Evolutionary conservation across 2,797 vertebrate genomes (phyloP), one percentile per base, ranked within the genome.

Genomic region (Australoheros facetus): DNA sequence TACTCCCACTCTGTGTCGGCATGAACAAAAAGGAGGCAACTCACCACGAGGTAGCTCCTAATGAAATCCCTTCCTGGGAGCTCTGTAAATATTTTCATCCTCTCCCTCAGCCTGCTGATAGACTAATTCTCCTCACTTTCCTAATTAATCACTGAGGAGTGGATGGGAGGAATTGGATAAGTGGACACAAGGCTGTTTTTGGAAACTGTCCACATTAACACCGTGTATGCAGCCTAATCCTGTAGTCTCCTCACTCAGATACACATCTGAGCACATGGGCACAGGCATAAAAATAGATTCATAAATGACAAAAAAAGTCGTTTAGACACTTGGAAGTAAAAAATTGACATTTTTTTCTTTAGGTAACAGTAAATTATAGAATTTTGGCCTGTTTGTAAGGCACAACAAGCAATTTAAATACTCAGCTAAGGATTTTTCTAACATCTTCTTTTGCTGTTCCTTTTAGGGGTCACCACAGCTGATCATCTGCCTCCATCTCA

Each of bases 1-100:
- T 62, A 70, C 88, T 93, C 91, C 91, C 74, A 81, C 77, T 82
- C 84, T 75, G 66, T 78, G 30, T 87, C 72, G 78, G 79, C 78
- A 79, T 66, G 77, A 88, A 71, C 74, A 77, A 76, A 70, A 78
- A 88, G 88, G 90, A 90, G 90, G 82, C 51, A 32, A 58, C 83
- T 80, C 78, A 66, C 78, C 85, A 78, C 75, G 26, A 79, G 82
- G 79, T 81, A 60, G 66, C 88, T 91, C 83, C 89, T 95, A 94
- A 95, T 95, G 91, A 95, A 95, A 93, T 90, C 89, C 83, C 85
- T 85, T 93, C 82, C 83, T 79, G 84, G 90, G 91, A 91, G 91
- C 85, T 94, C 79, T 91, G 94, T 94, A 93, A 96, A 96, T 94
- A 95, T 94, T 94, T 93, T 93, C 84, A 85, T 89, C 86, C 76